Conservation (phyloP, 1,140 invertebrate genomes). For the Acromyrmex echinatior region DNA sequence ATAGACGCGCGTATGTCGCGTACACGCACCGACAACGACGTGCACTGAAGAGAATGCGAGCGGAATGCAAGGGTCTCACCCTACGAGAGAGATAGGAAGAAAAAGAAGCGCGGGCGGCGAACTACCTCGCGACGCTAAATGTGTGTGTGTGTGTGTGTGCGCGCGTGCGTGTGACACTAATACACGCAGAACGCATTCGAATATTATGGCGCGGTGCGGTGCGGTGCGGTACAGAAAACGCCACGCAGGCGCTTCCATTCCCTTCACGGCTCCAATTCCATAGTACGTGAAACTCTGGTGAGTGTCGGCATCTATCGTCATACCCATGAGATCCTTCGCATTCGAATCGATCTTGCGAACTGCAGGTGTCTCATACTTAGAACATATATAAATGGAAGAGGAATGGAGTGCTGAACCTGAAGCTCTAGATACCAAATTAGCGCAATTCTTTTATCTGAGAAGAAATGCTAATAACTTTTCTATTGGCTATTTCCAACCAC, state of each 20-base stretch:
- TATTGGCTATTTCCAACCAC: no score
- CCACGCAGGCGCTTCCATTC: neutral
- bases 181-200: neutral
- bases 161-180: neutral
- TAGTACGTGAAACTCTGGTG: neutral
- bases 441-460: no score
- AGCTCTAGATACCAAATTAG: no score
- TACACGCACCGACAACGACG: slow-evolving; percentile 32
- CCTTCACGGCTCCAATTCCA: neutral
- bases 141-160: neutral
- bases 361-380: slow-evolving; percentile 27
- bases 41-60: neutral
- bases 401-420: no score
- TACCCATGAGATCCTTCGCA: neutral
- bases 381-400: no score
- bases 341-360: slow-evolving; percentile 25
- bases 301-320: slow-evolving; percentile 47
- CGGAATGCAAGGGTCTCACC: neutral
- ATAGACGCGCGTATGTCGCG: neutral
- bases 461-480: no score
- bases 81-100: neutral
- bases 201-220: neutral
- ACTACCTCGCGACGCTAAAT: slow-evolving; percentile 17
- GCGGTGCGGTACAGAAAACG: neutral
- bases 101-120: slow-evolving; percentile 33